Conservation (phyloP, 2,797 vertebrate genomes). For the Myotis daubentonii region DNA sequence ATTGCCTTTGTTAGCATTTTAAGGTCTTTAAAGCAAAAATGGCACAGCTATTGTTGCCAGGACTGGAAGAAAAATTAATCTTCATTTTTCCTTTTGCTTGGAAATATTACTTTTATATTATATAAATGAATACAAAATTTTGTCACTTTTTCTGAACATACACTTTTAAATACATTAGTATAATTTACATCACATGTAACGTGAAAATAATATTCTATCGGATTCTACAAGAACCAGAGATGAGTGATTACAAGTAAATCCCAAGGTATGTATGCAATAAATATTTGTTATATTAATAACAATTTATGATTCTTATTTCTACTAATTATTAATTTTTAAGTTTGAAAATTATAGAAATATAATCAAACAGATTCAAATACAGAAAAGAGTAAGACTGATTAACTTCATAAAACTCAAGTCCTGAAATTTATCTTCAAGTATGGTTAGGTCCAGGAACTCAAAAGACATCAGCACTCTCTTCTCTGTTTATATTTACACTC, state of each 20-base stretch:
- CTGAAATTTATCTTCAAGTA: background rate
- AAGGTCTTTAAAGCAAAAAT: conserved; percentile 55
- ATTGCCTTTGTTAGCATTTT: conserved; percentile 49
- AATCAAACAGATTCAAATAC: background rate
- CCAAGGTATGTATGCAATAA: background rate
- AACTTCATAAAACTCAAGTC: background rate
- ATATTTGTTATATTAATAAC: background rate
- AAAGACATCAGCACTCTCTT: background rate
- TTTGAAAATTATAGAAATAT: background rate
- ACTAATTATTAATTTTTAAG: background rate
- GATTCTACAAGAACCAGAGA: background rate
- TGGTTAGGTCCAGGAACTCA: background rate
- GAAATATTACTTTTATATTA: background rate
- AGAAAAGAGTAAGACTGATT: background rate
- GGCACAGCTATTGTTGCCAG: background rate
- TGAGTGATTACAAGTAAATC: background rate
- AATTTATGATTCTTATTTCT: background rate
- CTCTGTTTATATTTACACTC: background rate
- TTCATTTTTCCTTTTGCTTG: background rate
- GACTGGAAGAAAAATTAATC: background rate
- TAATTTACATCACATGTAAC: background rate
- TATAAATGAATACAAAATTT: conserved; percentile 24
- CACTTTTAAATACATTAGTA: background rate
- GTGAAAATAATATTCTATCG: background rate
- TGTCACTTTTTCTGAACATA: background rate